Base-by-base conservation (phyloP, 1,140 invertebrate genomes). In the Thaumatotibia leucotreta region DNA sequence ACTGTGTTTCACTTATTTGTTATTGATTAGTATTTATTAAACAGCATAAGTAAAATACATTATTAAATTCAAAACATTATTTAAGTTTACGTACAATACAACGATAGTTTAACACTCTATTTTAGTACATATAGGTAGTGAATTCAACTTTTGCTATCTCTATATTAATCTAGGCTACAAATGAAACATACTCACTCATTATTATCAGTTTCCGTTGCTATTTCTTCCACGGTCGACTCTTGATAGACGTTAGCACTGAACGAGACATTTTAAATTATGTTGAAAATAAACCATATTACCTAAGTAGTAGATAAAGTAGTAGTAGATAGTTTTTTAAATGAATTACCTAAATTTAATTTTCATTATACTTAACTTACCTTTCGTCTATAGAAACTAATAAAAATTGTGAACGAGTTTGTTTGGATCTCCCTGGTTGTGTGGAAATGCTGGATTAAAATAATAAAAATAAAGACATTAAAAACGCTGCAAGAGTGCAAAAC, bases 321-420 rank as follows among this genome's bases (percentile, higher is more conserved):
- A 11, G n/a, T 39, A 4, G n/a, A 20, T 8, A 17, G 14, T 20
- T 20, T 45, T 8, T n/a, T n/a, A n/a, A n/a, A n/a, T 45, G 39
- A 20, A 10, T 14, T 39, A 14, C 1, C 22, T 4, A 17, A 20
- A 23, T 49, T 33, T 32, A 32, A 62, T 54, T 31, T 49, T 63
- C 6, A 14, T 39, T n/a, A n/a, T n/a, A n/a, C 27, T 50, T 27
- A 27, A 79, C 82, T 86, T 76, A 86, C 84, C 74, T 70, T 70
- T 83, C 75, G 17, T 73, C 72, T 11, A 72, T 61, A 8, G 65
- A 22, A 49, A 70, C 67, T 22, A 72, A n/a, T n/a, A n/a, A 67
- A 49, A 76, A 66, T 49, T 69, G 61, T 9, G 72, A 65, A 31
- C 71, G 70, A 39, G 52, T 29, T 20, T 62, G 61, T 67, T 72